Evolutionary conservation across 2,888 invertebrate species (phyloP), one percentile per base, ranked within the genome.

Genomic region (Pseudeuparius sepicola): DNA sequence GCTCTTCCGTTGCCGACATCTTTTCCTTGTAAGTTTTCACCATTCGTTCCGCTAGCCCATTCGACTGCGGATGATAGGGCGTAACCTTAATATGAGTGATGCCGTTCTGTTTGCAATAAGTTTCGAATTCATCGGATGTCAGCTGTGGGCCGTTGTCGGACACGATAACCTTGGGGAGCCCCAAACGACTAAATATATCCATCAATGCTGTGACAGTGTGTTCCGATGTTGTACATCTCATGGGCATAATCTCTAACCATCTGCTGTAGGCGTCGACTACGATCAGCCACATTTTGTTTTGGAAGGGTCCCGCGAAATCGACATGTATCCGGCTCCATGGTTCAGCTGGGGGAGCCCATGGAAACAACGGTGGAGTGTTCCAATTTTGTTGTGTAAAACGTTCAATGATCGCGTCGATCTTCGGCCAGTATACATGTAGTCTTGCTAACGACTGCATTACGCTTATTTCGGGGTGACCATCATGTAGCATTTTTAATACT

Each of bases 111-210:
- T 25, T 26, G 14, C 34, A 39, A 14, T 36, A 41, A 17, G 18
- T 14, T 27, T 31, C 16, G 27, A 54, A 50, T 37, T 51, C 46
- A 17, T 39, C 29, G 10, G 49, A 52, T 4, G 41, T 41, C 27
- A 50, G 49, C 13, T 44, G 40, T 1, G 43, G 39, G 4, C 49
- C 51, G 34, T 53, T 53, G 37, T 52, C 52, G 1, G 49, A 45
- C 9, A 54, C 49, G 7, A 54, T 27, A 3, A 31, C 24, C 13
- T 43, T 47, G 4, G 51, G 53, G 6, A 53, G 39, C 0, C 53
- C 50, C 44, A 31, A 29, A n/a, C 47, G n/a, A 39, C 14, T 46
- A 47, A 50, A 47, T n/a, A 37, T 14, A 11, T 12, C 20, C 5
- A 26, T 16, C 13, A 47, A 18, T 3, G 15, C 41, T 18, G 37